A percentile compares a stretch with the other conserved stretches of the same genome.
These are phyloP conservation scores for Caligus rogercresseyi DNA, from an alignment of 1,140 invertebrate genomes.

Conservation along the genomic window DNA sequence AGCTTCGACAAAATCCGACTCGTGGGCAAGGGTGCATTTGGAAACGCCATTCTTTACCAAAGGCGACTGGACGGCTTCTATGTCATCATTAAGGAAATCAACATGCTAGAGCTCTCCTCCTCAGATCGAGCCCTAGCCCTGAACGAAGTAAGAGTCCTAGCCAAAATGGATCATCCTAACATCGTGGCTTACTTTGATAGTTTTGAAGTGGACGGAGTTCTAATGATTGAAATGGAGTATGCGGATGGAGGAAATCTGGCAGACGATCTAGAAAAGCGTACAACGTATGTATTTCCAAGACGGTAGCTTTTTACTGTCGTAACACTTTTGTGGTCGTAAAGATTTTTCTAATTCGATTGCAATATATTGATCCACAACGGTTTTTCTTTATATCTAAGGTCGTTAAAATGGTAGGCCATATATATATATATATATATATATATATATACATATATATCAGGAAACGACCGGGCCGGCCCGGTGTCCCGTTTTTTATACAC, in stretches of 20 bases:
- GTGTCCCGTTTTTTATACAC: no score
- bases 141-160: slow-evolving; percentile 53
- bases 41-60: slow-evolving; percentile 48
- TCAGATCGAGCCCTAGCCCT: slow-evolving; percentile 48
- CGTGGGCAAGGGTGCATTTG: slow-evolving; percentile 51
- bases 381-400: no score
- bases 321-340: no score
- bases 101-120: slow-evolving; percentile 47
- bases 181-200: slow-evolving; percentile 54
- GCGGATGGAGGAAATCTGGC: slow-evolving; percentile 53
- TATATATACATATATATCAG: no score
- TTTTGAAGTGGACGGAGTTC: slow-evolving; percentile 48
- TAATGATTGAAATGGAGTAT: slow-evolving; percentile 66
- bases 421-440: no score
- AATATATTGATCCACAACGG: no score
- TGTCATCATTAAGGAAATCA: slow-evolving; percentile 57
- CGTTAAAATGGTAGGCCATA: no score
- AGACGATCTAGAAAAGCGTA: slow-evolving; percentile 40
- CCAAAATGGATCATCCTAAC: slow-evolving; percentile 51
- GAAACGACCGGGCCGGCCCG: no score
- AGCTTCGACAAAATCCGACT: slow-evolving; percentile 42
- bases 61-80: slow-evolving; percentile 43
- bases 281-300: slow-evolving; percentile 20
- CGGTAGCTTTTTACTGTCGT: no score
- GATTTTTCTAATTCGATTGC: no score